These are phyloP conservation scores for Hepsetus odoe DNA, from an alignment of 2,113 vertebrate genomes.

Conservation along the genomic window DNA sequence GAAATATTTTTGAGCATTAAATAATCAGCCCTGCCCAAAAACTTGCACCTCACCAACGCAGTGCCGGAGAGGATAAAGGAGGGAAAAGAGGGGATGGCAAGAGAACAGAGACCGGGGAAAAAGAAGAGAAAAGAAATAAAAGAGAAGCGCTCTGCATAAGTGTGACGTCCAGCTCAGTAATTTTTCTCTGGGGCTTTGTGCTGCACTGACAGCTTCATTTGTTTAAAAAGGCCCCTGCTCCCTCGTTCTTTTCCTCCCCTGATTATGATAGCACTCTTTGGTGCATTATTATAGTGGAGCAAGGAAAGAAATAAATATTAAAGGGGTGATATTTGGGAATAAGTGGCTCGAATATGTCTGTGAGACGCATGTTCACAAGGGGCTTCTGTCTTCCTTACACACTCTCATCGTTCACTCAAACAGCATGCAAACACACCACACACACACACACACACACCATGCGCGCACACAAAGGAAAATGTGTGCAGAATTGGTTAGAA, in stretches of 20 bases:
- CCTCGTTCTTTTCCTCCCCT: conserved; percentile 73
- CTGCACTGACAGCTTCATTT: conserved; percentile 88
- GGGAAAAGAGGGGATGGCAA: conserved; percentile 22
- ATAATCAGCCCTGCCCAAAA: conserved; percentile 67
- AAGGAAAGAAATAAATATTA: conserved; percentile 63
- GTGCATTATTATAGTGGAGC: conserved; percentile 69
- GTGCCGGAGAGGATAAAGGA: conserved; percentile 25
- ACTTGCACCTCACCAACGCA: conserved; percentile 57
- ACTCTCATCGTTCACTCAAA: conserved; percentile 54
- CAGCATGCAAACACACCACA: not conserved
- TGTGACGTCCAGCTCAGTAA: conserved; percentile 75
- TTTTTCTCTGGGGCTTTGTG: conserved; percentile 81
- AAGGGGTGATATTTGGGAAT: conserved; percentile 72
- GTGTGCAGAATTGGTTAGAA: too few relatives aligned
- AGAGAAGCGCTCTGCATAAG: conserved; percentile 74
- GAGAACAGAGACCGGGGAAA: conserved; percentile 39
- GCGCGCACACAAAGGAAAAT: not conserved
- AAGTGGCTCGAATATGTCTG: conserved; percentile 66
- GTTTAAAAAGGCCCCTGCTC: conserved; percentile 79
- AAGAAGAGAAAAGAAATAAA: conserved; percentile 15
- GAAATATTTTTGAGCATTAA: conserved; percentile 75
- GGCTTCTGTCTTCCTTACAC: conserved; percentile 58
- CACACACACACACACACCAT: not conserved
- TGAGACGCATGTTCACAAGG: conserved; percentile 68
- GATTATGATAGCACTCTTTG: conserved; percentile 76